Conservation (phyloP, 1,140 invertebrate species). For the Xylocopa sonorina region DNA sequence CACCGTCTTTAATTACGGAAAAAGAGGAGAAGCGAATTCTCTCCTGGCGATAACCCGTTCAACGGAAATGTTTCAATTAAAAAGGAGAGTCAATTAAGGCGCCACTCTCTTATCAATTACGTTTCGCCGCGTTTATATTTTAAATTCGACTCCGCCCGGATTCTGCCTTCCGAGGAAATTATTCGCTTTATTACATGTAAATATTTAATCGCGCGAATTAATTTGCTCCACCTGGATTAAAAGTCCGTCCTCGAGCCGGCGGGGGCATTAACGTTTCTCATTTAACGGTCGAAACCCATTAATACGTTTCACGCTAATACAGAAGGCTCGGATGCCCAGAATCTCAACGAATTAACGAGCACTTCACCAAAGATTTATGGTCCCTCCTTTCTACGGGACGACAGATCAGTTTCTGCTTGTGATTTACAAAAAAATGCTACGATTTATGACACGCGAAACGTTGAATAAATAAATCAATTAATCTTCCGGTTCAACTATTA, state of each 20-base stretch:
- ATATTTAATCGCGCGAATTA: slow-evolving; percentile 15
- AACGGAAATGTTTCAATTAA: background rate
- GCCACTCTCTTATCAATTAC: background rate
- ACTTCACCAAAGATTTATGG: background rate
- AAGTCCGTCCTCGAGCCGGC: background rate
- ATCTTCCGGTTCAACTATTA: too few species aligned
- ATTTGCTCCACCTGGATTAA: background rate
- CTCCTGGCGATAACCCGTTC: background rate
- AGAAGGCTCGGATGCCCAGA: background rate
- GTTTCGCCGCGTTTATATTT: background rate
- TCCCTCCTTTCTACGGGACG: background rate
- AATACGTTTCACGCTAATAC: background rate
- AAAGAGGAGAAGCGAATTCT: too few species aligned
- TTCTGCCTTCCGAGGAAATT: background rate
- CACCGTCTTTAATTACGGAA: too few species aligned
- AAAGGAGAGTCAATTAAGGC: background rate
- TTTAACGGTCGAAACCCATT: background rate
- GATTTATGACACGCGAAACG: too few species aligned
- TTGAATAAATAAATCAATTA: too few species aligned
- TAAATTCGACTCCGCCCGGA: too few species aligned
- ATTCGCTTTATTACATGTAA: background rate
- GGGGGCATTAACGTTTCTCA: background rate
- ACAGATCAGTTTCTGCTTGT: too few species aligned
- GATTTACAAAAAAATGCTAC: too few species aligned
- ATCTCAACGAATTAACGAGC: background rate